Evolutionary conservation across 2,797 vertebrate species (phyloP).

Genomic region (Crenuchus spilurus): DNA sequence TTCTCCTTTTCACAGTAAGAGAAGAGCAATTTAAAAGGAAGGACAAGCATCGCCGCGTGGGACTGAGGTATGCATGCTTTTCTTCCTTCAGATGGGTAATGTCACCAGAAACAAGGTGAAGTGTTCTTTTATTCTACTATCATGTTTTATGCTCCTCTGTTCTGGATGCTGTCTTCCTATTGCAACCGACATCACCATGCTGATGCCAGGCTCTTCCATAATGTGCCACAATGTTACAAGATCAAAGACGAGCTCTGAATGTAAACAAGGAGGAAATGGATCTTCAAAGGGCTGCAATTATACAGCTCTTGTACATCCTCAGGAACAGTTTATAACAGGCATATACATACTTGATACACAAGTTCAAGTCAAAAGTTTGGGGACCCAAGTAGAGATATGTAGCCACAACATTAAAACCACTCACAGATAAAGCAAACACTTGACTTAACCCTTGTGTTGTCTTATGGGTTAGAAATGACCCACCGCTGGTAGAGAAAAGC

Average conservation of each 20-base stretch:
- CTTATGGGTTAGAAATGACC: too few relatives aligned
- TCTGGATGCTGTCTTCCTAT: slow-evolving; percentile 5
- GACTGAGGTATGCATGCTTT: slow-evolving; percentile 20
- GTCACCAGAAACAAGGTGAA: slow-evolving; percentile 49
- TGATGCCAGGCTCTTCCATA: neutral
- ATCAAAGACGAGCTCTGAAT: neutral
- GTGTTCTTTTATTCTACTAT: slow-evolving; percentile 38
- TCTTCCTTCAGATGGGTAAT: slow-evolving; percentile 30
- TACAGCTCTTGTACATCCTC: too few relatives aligned
- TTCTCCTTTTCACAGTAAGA: slow-evolving; percentile 25
- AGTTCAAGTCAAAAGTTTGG: too few relatives aligned
- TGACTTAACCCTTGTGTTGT: too few relatives aligned
- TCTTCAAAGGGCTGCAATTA: neutral
- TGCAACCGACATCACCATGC: neutral
- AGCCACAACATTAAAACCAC: too few relatives aligned
- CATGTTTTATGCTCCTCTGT: slow-evolving; percentile 27
- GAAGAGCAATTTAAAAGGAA: slow-evolving; percentile 35
- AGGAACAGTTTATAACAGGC: too few relatives aligned
- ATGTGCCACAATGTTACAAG: neutral
- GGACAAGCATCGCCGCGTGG: slow-evolving; percentile 26
- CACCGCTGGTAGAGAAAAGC: too few relatives aligned
- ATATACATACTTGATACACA: too few relatives aligned
- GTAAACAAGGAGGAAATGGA: neutral
- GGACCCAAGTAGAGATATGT: too few relatives aligned
- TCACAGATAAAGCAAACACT: too few relatives aligned